These are phyloP conservation scores for Caenorhabditis sp. DNA, from an alignment of 2,888 invertebrate genomes.

Conservation along the genomic window DNA sequence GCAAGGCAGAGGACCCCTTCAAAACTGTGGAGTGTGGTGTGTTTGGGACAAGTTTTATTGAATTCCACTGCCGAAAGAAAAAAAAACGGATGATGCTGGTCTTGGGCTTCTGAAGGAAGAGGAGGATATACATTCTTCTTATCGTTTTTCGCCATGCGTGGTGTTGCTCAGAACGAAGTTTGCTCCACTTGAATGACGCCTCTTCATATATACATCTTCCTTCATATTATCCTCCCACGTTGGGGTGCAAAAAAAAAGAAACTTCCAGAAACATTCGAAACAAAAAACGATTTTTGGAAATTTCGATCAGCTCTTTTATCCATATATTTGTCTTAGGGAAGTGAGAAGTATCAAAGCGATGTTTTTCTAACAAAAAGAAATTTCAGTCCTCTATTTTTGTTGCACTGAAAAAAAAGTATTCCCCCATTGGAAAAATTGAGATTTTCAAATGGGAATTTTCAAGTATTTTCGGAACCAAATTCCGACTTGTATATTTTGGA, in stretches of 20 bases:
- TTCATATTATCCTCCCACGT: slow-evolving; percentile 11
- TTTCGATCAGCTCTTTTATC: too few species aligned
- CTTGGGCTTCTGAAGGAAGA: slow-evolving; percentile 26
- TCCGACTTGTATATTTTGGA: too few species aligned
- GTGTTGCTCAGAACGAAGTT: slow-evolving; percentile 35
- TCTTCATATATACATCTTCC: slow-evolving; percentile 18
- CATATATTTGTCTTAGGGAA: too few species aligned
- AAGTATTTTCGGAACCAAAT: too few species aligned
- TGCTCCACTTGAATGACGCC: slow-evolving; percentile 27
- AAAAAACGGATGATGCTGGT: slow-evolving; percentile 19
- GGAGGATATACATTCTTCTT: slow-evolving; percentile 28
- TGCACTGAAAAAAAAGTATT: too few species aligned
- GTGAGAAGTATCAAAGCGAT: slow-evolving; percentile 1
- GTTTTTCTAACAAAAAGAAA: slow-evolving; percentile 4
- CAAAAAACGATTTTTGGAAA: background rate
- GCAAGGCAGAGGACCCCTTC: slow-evolving; percentile 23
- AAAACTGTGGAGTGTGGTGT: slow-evolving; percentile 21
- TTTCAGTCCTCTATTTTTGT: background rate
- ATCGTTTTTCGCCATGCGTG: slow-evolving; percentile 33
- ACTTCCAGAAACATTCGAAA: background rate
- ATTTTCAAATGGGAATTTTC: too few species aligned
- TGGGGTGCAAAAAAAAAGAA: slow-evolving; percentile 22
- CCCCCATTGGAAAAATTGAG: too few species aligned
- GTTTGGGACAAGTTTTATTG: slow-evolving; percentile 47
- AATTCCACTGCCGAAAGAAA: slow-evolving; percentile 37